phyloP scores from a whole-genome alignment of 2,797 vertebrate genomes.

The Rhynchonycteris naso region DNA sequence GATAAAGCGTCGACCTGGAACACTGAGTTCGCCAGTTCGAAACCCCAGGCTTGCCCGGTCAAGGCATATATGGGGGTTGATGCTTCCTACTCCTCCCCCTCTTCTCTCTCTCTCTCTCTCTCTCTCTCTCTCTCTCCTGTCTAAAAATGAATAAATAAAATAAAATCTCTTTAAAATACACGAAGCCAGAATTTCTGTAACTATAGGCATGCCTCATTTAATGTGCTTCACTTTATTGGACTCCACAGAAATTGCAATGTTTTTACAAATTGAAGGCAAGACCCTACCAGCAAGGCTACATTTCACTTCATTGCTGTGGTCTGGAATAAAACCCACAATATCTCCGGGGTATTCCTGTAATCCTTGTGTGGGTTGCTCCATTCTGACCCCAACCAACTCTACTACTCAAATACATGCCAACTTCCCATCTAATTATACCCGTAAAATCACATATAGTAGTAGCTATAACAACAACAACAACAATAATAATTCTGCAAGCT shows the following conservation, averaged over 20 bases:
- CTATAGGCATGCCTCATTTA: neutral
- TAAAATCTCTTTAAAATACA: too few relatives aligned
- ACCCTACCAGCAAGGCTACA: neutral
- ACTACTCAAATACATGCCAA: neutral
- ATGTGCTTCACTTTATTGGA: neutral
- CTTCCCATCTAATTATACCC: conserved; percentile 22
- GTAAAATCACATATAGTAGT: neutral
- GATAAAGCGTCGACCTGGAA: too few relatives aligned
- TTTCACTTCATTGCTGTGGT: neutral
- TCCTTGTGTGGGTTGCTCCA: neutral
- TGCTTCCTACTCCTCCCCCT: too few relatives aligned
- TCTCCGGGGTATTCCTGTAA: neutral
- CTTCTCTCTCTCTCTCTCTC: too few relatives aligned
- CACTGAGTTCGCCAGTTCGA: too few relatives aligned
- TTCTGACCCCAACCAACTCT: neutral
- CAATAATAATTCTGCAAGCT: conserved; percentile 46
- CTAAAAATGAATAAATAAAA: too few relatives aligned
- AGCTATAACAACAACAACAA: conserved; percentile 9
- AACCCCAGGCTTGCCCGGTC: too few relatives aligned
- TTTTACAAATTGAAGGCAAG: neutral
- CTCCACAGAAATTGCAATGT: neutral
- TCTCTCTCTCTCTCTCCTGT: too few relatives aligned
- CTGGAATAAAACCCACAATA: neutral
- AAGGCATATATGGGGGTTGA: too few relatives aligned
- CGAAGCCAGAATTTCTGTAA: neutral